Evolutionary conservation across 2,888 invertebrate species (phyloP).

Genomic region (Zaprionus lineosus): DNA sequence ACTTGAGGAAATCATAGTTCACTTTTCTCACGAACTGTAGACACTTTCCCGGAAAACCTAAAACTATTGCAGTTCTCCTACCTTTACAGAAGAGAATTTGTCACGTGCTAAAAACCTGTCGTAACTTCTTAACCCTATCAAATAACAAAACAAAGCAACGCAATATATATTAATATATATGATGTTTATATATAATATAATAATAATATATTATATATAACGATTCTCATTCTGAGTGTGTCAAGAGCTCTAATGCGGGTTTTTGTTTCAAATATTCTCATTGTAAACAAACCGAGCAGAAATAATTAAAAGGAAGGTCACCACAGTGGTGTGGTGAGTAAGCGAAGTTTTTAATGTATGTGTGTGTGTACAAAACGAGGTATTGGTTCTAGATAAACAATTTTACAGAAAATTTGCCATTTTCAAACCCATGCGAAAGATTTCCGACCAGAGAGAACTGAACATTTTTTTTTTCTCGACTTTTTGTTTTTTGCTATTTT

Average conservation of each 20-base stretch:
- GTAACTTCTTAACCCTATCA: no score
- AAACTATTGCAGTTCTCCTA: no score
- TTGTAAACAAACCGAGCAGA: slow-evolving; percentile 44
- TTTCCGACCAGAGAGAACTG: slow-evolving; percentile 22
- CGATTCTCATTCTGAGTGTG: slow-evolving; percentile 47
- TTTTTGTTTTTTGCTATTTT: no score
- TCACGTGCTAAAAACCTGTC: no score
- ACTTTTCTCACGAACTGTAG: slow-evolving; percentile 37
- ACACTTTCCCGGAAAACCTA: slow-evolving; percentile 1
- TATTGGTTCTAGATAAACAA: slow-evolving; percentile 45
- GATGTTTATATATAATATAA: no score
- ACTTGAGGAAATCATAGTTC: slow-evolving; percentile 12
- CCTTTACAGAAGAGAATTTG: no score
- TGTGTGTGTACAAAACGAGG: slow-evolving; percentile 23
- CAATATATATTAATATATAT: no score
- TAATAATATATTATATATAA: no score
- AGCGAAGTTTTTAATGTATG: no score
- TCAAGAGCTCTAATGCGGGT: slow-evolving; percentile 59
- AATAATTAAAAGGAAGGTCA: slow-evolving; percentile 69
- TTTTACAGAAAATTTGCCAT: slow-evolving; percentile 9
- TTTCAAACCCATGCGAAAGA: slow-evolving; percentile 1
- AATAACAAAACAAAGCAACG: no score
- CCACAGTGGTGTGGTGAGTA: slow-evolving; percentile 21
- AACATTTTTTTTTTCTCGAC: no score
- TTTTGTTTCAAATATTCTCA: slow-evolving; percentile 22